Evolutionary conservation across 2,797 vertebrate genomes (phyloP).

Genomic region (Hybognathus amarus): DNA sequence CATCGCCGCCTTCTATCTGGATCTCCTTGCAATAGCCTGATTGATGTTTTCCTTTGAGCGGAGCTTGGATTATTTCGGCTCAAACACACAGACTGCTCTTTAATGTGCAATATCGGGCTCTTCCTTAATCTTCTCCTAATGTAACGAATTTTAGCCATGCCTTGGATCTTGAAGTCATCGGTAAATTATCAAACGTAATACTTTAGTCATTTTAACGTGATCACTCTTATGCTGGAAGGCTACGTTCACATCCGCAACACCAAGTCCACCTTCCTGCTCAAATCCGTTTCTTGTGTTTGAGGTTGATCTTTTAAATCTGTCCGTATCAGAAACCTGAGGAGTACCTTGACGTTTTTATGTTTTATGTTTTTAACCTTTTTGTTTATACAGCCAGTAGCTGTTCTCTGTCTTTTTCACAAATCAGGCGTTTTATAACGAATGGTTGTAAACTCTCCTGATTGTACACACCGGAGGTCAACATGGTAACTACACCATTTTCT

Average conservation of each 20-base stretch:
- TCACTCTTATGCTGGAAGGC: slow-evolving; percentile 5
- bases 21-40: slow-evolving; percentile 32
- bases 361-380: background rate
- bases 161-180: slow-evolving; percentile 5
- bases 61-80: slow-evolving; percentile 44
- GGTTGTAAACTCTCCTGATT: background rate
- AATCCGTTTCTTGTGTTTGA: background rate
- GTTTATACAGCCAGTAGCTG: background rate
- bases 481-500: background rate
- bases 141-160: slow-evolving; percentile 1
- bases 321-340: background rate
- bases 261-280: background rate
- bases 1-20: slow-evolving; percentile 7
- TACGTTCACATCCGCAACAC: background rate
- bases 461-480: background rate
- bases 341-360: background rate
- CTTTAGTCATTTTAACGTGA: background rate
- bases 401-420: slow-evolving; percentile 6
- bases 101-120: slow-evolving; percentile 47
- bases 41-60: slow-evolving; percentile 12
- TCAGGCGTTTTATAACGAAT: background rate
- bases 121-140: slow-evolving; percentile 27
- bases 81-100: slow-evolving; percentile 51
- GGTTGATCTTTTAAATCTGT: background rate
- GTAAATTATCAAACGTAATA: background rate